Base-by-base conservation (phyloP, 2,797 vertebrate genomes). In the Thripadectes ignobilis region DNA sequence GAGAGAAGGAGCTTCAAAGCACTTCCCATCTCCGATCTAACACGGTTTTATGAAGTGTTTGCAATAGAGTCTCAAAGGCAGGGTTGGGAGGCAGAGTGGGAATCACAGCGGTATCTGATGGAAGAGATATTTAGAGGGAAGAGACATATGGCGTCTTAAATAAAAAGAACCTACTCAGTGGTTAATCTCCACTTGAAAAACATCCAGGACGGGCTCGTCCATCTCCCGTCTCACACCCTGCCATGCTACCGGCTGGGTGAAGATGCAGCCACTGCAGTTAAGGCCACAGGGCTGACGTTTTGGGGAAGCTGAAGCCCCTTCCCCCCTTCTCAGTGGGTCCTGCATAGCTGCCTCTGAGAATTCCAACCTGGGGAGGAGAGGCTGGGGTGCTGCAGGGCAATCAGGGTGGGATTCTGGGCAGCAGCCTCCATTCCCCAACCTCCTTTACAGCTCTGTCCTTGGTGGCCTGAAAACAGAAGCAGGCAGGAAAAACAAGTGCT, bases 131-230 rank as follows among this genome's bases (percentile, higher is more conserved):
- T 97, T 95, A 95, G 95, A 95, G 85, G 85, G 93, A 94, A 96
- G 95, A 95, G 96, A 86, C 95, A 91, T 95, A 95, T 94, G 95
- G 95, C 91, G 36, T 88, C 96, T 96, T 93, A 94, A 96, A 96
- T 96, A 92, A 96, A 92, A 96, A 68, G 92, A 92, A 65, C 69
- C 80, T 57, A 72, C 95, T 96, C 92, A 32, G 91, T 86, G 95
- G 85, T 95, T 94, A 93, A 96, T 95, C 95, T 95, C 72, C 89
- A 80, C 95, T 96, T 90, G 94, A 96, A 95, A 95, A 92, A 30
- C 73, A 62, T 92, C 94, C 94, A 93, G 93, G 92, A 84, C n/a
- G 10, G 83, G 9, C 85, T 93, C 49, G 62, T 65, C 89, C 68
- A 38, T 73, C 92, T 71, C 57, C 39, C 1, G 5, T 22, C 4